A percentile compares a stretch with the other conserved stretches of the same genome.
Conservation (phyloP, 23 tunicate genomes). For the Ciona savignyi region DNA sequence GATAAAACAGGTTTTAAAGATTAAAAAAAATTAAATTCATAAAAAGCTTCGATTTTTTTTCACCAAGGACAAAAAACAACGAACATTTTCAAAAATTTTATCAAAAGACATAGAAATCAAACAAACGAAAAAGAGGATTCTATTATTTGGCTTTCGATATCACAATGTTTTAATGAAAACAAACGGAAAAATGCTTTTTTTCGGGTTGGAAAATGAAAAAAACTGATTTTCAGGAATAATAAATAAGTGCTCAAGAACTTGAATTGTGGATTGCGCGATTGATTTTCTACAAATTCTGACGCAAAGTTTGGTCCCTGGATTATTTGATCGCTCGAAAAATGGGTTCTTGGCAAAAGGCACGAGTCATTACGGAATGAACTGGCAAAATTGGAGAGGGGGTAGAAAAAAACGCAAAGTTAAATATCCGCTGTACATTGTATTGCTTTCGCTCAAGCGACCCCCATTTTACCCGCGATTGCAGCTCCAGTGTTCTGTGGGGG, state of each 20-base stretch:
- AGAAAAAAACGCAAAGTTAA: background rate
- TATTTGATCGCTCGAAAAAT: background rate
- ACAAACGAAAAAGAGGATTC: background rate
- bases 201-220: too few relatives aligned
- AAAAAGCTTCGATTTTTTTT: too few relatives aligned
- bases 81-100: too few relatives aligned
- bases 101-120: background rate
- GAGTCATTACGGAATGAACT: background rate
- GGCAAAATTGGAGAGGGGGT: background rate
- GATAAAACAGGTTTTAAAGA: too few relatives aligned
- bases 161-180: background rate
- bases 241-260: constrained; percentile 1
- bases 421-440: background rate
- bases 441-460: constrained; percentile 10
- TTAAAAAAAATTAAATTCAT: too few relatives aligned
- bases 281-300: too few relatives aligned
- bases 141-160: background rate
- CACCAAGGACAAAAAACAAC: too few relatives aligned
- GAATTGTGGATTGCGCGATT: too few relatives aligned
- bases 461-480: constrained; percentile 27
- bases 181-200: background rate
- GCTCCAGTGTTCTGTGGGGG: constrained; percentile 29
- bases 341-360: background rate
- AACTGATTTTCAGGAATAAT: background rate
- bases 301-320: background rate